phyloP scores from a whole-genome alignment of 2,113 vertebrate species.

The Entelurus aequoreus region DNA sequence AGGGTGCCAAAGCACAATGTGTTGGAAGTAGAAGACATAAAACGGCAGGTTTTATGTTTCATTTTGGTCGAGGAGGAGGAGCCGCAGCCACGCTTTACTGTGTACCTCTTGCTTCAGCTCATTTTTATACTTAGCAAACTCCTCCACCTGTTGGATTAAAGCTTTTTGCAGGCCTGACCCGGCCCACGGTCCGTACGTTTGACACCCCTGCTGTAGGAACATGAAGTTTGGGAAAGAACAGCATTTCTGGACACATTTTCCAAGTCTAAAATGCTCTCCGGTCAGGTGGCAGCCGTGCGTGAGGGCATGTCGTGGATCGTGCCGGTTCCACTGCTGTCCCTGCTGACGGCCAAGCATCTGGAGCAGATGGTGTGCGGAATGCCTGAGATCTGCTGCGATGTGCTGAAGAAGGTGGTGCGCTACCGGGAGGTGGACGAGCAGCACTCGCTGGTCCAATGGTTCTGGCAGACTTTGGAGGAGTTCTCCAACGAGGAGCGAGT shows the following conservation, averaged over 20 bases:
- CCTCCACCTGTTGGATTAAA: no score
- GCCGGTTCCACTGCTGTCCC: slow-evolving; percentile 76
- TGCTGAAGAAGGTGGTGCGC: slow-evolving; percentile 78
- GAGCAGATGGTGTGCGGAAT: slow-evolving; percentile 80
- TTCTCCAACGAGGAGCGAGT: slow-evolving; percentile 81
- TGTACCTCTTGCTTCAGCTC: no score
- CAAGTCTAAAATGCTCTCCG: slow-evolving; percentile 9
- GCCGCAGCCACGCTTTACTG: no score
- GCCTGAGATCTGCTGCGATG: slow-evolving; percentile 79
- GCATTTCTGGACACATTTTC: not conserved
- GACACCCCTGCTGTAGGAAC: no score
- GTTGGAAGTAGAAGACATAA: no score
- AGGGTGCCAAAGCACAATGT: no score
- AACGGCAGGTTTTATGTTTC: no score
- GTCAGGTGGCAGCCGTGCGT: slow-evolving; percentile 73
- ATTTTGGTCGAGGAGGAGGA: no score
- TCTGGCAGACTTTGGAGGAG: slow-evolving; percentile 80
- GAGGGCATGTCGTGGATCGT: slow-evolving; percentile 81
- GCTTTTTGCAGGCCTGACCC: no score
- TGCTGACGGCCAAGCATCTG: slow-evolving; percentile 76
- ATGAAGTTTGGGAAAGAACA: not conserved
- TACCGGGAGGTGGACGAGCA: slow-evolving; percentile 78
- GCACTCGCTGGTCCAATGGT: slow-evolving; percentile 76
- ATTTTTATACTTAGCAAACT: no score
- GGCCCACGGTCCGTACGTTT: no score